Base-by-base conservation (phyloP, 2,888 invertebrate species). In the Glyphotaelius pellucidus region DNA sequence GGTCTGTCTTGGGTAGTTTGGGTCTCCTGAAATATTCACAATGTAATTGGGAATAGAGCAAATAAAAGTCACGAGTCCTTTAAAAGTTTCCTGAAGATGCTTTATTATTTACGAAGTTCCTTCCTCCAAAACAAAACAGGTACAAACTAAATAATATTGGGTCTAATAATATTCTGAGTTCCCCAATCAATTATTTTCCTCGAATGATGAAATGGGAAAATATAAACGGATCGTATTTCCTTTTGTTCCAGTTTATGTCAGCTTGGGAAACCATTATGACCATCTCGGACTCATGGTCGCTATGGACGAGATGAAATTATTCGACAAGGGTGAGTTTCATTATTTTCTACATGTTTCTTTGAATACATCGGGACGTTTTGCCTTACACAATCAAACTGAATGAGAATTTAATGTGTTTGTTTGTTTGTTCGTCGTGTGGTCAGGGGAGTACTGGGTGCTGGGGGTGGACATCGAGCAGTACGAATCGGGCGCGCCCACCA, bases 371-470 rank as follows among this genome's bases (percentile, higher is more conserved):
- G 42, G 42, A 42, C 52, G 2, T 15, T 47, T 3, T 47, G 12
- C 47, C 14, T 3, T 47, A 15, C 52, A 52, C 52, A 52, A 67
- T 19, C 67, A 67, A 67, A 67, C 14, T 19, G 52, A 52, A 14
- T 47, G 25, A 52, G 52, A 52, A 52, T 19, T 4, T 7, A 67
- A 67, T 9, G 67, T n/a, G 67, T 25, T 42, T 11, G 4, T 11
- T 42, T 67, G 19, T 67, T 25, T 67, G 25, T 67, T 67, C 12
- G 30, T 15, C 4, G 3, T 81, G 1, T 31, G 85, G 12, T 11
- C 95, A 98, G 98, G 99, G n/a, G 98, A 99, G 94, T 99, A 99
- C 95, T 99, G 98, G 94, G 99, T 98, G 1, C 97, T 99, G 35
- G 99, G 99, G 9, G 98, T 99, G 11, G 98, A 98, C 94, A 97